phyloP scores from a whole-genome alignment of 2,888 invertebrate genomes.

The Parelbella ahira region DNA sequence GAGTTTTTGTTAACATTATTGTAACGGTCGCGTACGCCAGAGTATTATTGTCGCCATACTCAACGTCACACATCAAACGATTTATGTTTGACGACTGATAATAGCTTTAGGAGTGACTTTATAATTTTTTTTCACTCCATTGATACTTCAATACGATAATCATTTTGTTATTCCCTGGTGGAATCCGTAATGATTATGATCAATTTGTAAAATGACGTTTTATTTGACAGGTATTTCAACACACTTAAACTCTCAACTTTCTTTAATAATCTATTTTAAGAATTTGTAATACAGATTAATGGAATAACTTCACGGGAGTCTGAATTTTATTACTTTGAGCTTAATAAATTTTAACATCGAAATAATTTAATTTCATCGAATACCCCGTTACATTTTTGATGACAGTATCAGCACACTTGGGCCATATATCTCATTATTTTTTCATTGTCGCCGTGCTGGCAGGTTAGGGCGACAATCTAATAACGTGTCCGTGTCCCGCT shows the following conservation, averaged over 20 bases:
- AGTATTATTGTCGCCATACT: conserved; percentile 34
- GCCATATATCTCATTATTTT: conserved; percentile 34
- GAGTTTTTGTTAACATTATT: conserved; percentile 52
- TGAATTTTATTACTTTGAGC: no score
- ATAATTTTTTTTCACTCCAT: conserved; percentile 21
- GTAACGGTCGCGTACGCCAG: conserved; percentile 38
- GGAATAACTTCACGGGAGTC: no score
- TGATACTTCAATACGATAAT: no score
- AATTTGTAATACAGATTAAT: no score
- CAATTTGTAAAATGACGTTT: no score
- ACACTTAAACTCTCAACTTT: no score
- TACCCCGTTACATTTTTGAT: conserved; percentile 8
- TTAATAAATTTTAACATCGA: no score
- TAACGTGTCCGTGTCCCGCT: conserved; percentile 69
- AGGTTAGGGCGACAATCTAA: conserved; percentile 77
- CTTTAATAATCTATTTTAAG: no score
- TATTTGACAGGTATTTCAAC: no score
- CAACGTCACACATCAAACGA: conserved; percentile 25
- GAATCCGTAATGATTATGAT: no score
- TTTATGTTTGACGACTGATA: conserved; percentile 28
- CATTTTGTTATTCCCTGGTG: no score
- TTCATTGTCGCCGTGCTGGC: conserved; percentile 41
- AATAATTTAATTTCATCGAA: no score
- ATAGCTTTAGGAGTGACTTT: conserved; percentile 26
- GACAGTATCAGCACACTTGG: conserved; percentile 15